Base-by-base conservation (phyloP, 2,888 invertebrate genomes). In the Margaritifera margaritifera region DNA sequence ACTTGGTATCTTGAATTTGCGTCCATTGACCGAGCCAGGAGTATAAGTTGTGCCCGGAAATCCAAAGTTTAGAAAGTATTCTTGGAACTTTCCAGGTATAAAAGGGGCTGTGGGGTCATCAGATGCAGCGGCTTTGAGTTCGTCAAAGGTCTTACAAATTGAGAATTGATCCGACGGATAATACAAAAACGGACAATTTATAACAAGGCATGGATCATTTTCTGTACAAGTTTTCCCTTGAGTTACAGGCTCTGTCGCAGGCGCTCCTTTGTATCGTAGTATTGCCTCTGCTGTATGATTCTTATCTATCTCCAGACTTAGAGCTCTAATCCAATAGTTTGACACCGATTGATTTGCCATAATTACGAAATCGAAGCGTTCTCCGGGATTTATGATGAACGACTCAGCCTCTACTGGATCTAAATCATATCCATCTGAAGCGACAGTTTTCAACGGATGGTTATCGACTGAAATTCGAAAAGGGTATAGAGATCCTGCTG, bases 51-150 rank as follows among this genome's bases (percentile, higher is more conserved):
- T 71, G 6, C 85, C 84, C 6, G 85, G 84, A 63, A 85, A 85
- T n/a, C 80, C 85, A 72, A 83, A 86, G 65, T 87, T 86, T 1
- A 85, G 71, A 63, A 86, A 86, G 53, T 78, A 69, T 71, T 86
- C 86, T 61, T 75, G 58, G 55, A 81, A 80, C 24, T 76, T 73
- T 2, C 70, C 74, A 0, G 56, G 20, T 2, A 50, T 55, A 31
- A 69, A 62, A 4, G 74, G 65, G 6, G 78, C 77, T 19, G 79
- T 77, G 2, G 77, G 76, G 20, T 75, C 73, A 55, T 69, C 61
- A 8, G 56, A 64, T n/a, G 68, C 56, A 6, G 55, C 27, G n/a
- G 80, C 67, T 64, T 68, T 72, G 4, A 80, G 53, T 18, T 80
- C 62, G 51, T 79, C 75, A 59, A 80, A 75, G 4, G 70, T 69